phyloP scores from a whole-genome alignment of 2,888 invertebrate genomes.

The Drosophila hamatofila region DNA sequence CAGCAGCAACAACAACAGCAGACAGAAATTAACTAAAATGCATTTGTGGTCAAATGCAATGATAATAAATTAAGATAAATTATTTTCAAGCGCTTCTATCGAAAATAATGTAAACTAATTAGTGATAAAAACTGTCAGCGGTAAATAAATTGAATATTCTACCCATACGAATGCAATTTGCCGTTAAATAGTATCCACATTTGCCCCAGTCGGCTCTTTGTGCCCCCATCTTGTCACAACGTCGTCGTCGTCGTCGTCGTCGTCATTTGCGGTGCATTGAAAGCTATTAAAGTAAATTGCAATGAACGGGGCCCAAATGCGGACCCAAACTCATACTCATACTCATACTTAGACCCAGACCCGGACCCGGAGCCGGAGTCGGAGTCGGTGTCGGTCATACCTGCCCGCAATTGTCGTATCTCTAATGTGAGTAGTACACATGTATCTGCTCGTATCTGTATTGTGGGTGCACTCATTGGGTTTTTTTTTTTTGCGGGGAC shows the following conservation, averaged over 20 bases:
- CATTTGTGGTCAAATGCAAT: conserved; percentile 74
- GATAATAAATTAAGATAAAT: conserved; percentile 77
- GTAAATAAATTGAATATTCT: conserved; percentile 75
- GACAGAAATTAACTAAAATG: conserved; percentile 70
- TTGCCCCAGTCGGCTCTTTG: conserved; percentile 38
- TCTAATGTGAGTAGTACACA: conserved; percentile 25
- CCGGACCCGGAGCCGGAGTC: background rate
- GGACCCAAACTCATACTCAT: background rate
- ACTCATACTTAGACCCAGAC: background rate
- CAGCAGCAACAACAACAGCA: conserved; percentile 20
- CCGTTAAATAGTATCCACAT: conserved; percentile 50
- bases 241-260: conserved; percentile 25
- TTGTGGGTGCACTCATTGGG: conserved; percentile 23
- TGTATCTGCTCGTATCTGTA: conserved; percentile 31
- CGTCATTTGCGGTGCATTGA: conserved; percentile 63
- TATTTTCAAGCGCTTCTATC: conserved; percentile 56
- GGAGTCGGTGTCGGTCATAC: conserved; percentile 16
- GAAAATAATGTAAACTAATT: conserved; percentile 75
- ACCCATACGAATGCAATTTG: conserved; percentile 50
- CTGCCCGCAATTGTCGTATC: conserved; percentile 19
- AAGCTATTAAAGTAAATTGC: conserved; percentile 79
- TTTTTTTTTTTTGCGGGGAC: conserved; percentile 29
- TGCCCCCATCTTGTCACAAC: conserved; percentile 45
- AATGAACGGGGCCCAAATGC: conserved; percentile 41
- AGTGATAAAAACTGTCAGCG: conserved; percentile 73